phyloP scores from a whole-genome alignment of 2,888 invertebrate genomes.

The Macrosoma leucophasiata region DNA sequence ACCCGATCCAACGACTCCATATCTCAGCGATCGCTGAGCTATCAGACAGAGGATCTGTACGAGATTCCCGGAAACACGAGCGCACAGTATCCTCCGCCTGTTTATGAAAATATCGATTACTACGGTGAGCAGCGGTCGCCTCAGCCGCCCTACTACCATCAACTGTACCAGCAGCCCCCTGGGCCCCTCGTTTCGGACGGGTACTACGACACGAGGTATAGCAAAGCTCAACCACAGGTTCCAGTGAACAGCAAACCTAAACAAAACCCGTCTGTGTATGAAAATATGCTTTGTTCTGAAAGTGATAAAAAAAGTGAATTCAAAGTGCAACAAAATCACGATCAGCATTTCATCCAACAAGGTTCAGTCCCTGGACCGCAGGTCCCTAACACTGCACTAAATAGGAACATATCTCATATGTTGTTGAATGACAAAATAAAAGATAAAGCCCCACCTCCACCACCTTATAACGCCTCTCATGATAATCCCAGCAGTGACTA shows the following conservation, averaged over 20 bases:
- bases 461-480: slow-evolving; percentile 48
- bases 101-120: slow-evolving; percentile 90
- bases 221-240: slow-evolving; percentile 89
- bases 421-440: slow-evolving; percentile 64
- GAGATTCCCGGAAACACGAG: slow-evolving; percentile 63
- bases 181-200: slow-evolving; percentile 61
- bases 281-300: slow-evolving; percentile 67
- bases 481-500: slow-evolving; percentile 61
- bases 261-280: slow-evolving; percentile 61
- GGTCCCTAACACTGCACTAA: slow-evolving; percentile 52
- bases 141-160: slow-evolving; percentile 79
- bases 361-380: slow-evolving; percentile 62
- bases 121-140: slow-evolving; percentile 77
- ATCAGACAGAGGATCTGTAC: slow-evolving; percentile 64
- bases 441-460: slow-evolving; percentile 74
- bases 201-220: slow-evolving; percentile 74
- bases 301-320: slow-evolving; percentile 59
- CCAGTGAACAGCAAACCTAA: slow-evolving; percentile 74
- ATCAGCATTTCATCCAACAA: slow-evolving; percentile 59
- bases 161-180: slow-evolving; percentile 61
- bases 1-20: slow-evolving; percentile 77
- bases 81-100: slow-evolving; percentile 60
- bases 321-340: slow-evolving; percentile 47
- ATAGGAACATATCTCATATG: slow-evolving; percentile 46
- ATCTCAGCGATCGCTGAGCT: slow-evolving; percentile 75